Base-by-base conservation (phyloP, 2,888 invertebrate genomes). In the Steinernema hermaphroditum region DNA sequence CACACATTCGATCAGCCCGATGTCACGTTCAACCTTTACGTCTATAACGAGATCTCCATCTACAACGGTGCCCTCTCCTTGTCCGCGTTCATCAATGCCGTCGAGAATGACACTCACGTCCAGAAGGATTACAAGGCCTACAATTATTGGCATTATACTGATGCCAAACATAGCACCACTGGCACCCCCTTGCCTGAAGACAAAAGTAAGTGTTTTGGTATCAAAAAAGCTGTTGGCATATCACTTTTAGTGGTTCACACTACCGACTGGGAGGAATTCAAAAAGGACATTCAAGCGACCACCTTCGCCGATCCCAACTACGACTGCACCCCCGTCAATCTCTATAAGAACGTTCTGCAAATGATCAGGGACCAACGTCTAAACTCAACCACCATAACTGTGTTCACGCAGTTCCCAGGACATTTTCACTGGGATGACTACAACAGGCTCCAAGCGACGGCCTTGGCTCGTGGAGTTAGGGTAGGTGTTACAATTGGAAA, bases 401-500 rank as follows among this genome's bases (percentile, higher is more conserved):
- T 54, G 4, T 54, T 54, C 27, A 54, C 54, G 2, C 54, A 54
- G 54, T 54, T 54, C 54, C 54, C 54, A 27, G 54, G 54, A 24
- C 54, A 54, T 27, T 54, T 27, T 27, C 24, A 54, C 54, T 27
- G 27, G 27, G 27, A 24, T 4, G 27, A 24, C 6, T 54, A 54
- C 27, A 4, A 54, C 24, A 22, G 27, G 12, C 27, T 54, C 6
- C 4, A 19, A 27, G 54, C 54, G 6, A 54, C 54, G 6, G 54
- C 54, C 6, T 12, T 27, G 27, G 54, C 54, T 8, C 27, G 22
- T 16, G 27, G 54, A 2, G 27, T 54, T 12, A 54, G 54, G 54
- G 54, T 54, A 54, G 27, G 54, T 16, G 8, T 8, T 16, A 41
- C 9, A 16, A 41, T 12, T 41, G 43, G 9, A 41, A n/a, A n/a